phyloP scores from a whole-genome alignment of 64 coral and sea anemone species.

The Dendrophyllia cribrosa region DNA sequence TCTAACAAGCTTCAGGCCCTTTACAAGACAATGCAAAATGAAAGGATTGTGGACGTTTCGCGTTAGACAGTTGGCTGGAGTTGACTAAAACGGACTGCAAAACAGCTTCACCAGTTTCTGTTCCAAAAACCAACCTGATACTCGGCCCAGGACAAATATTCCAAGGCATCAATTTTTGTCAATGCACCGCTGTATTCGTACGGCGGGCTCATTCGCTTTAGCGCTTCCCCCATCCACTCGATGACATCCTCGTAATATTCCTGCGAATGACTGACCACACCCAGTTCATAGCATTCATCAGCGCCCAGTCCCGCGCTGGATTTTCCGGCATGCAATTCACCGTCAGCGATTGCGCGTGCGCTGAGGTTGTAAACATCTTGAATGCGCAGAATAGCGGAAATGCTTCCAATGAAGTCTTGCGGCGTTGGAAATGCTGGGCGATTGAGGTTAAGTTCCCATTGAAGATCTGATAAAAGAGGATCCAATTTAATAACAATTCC shows the following conservation, averaged over 20 bases:
- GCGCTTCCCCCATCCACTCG: conserved; percentile 81
- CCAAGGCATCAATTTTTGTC: conserved; percentile 60
- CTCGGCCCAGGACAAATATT: conserved; percentile 94
- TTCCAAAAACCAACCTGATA: conserved; percentile 73
- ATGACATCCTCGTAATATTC: conserved; percentile 60
- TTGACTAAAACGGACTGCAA: no score
- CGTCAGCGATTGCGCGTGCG: conserved; percentile 67
- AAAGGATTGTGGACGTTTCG: no score
- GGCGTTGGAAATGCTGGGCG: conserved; percentile 66
- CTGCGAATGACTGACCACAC: conserved; percentile 59
- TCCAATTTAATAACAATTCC: no score
- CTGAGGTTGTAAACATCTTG: conserved; percentile 92
- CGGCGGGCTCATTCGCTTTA: conserved; percentile 73
- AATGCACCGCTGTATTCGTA: conserved; percentile 81
- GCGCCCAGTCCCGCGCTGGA: conserved; percentile 54
- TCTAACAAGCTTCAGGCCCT: no score
- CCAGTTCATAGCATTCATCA: conserved; percentile 89
- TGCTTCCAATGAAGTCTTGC: conserved; percentile 79
- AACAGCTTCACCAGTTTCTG: no score
- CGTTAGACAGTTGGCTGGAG: no score
- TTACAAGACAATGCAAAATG: no score
- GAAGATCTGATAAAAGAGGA: neutral
- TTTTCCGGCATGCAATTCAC: conserved; percentile 61
- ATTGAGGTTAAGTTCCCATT: conserved; percentile 10
- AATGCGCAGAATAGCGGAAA: conserved; percentile 83